Evolutionary conservation across 2,113 vertebrate species (phyloP), one percentile per base, ranked within the genome.

Genomic region (Oxygymnocypris stewartii): DNA sequence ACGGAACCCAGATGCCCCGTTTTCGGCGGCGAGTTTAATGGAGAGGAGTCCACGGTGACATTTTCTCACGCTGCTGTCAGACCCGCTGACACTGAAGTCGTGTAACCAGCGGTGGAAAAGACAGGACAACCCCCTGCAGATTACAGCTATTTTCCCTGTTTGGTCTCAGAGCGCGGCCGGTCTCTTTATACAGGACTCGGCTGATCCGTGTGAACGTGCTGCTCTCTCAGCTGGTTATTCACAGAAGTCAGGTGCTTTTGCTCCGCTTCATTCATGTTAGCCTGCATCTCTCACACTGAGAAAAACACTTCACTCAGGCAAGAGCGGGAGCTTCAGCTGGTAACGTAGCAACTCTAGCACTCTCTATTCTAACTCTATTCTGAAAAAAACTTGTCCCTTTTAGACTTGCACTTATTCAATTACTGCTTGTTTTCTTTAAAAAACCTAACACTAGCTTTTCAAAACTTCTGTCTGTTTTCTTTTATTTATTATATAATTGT

Each of bases 1-100:
- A 11, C 44, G 73, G 73, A 31, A 37, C 16, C 5, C 4, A 23
- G 59, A 79, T n/a, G 77, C 9, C 49, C 20, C 76, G 54, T 78
- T 44, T 31, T 69, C 20, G 57, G 16, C n/a, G 76, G 67, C 28
- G 67, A 87, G 87, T 12, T 20, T 35, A 47, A 79, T 61, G 65
- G 59, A 59, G 6, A 81, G 40, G 11, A 42, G 77, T 44, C 54
- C 23, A 1, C 3, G n/a, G 28, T 35, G 49, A 23, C 10, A 12
- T 78, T 59, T 79, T 79, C 10, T 37, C 49, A 37, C 37, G 51
- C 31, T n/a, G 35, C 10, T 59, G 28, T 13, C 77, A 59, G 7
- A 79, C 6, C 7, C 5, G n/a, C 44, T 25, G 9, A 74, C 73
- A 20, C 16, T 18, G 6, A 7, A 69, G 14, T 69, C 31, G 35